A percentile compares a stretch with the other conserved stretches of the same genome.
phyloP scores from a whole-genome alignment of 2,797 vertebrate species.

The Lepilemur septentrionalis region DNA sequence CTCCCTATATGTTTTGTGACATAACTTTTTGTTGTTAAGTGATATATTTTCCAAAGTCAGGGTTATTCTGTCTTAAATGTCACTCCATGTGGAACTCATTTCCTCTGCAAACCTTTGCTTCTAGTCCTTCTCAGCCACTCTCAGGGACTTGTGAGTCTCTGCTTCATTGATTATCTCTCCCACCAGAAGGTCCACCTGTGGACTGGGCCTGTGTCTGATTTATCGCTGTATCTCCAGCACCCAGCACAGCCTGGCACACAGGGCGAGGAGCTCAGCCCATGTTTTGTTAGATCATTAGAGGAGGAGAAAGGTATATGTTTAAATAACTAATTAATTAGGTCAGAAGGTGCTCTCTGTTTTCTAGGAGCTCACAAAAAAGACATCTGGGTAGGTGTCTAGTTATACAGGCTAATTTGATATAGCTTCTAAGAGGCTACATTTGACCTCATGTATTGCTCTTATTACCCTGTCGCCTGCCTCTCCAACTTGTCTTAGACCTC shows the following conservation, averaged over 20 bases:
- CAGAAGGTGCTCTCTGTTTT: not conserved
- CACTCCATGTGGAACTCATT: not conserved
- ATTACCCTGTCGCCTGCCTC: not conserved
- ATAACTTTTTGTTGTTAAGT: conserved; percentile 3
- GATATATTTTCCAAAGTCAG: not conserved
- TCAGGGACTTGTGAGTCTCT: not conserved
- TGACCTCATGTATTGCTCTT: not conserved
- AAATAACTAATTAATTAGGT: not conserved
- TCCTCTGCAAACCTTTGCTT: not conserved
- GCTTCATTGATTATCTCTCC: not conserved
- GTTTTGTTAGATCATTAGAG: not conserved
- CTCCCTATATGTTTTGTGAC: not conserved
- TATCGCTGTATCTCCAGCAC: not conserved
- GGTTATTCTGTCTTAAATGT: conserved; percentile 18
- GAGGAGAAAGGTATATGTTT: not conserved
- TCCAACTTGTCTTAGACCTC: not conserved
- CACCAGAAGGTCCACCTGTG: not conserved
- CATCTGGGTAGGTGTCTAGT: not conserved
- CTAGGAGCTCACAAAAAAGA: not conserved
- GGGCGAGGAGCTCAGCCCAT: not conserved
- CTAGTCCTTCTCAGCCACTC: not conserved
- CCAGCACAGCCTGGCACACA: not conserved
- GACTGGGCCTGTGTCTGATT: not conserved
- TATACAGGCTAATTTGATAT: not conserved
- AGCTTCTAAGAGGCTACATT: not conserved